phyloP scores from a whole-genome alignment of 2,797 vertebrate species.

The Fundulus diaphanus region DNA sequence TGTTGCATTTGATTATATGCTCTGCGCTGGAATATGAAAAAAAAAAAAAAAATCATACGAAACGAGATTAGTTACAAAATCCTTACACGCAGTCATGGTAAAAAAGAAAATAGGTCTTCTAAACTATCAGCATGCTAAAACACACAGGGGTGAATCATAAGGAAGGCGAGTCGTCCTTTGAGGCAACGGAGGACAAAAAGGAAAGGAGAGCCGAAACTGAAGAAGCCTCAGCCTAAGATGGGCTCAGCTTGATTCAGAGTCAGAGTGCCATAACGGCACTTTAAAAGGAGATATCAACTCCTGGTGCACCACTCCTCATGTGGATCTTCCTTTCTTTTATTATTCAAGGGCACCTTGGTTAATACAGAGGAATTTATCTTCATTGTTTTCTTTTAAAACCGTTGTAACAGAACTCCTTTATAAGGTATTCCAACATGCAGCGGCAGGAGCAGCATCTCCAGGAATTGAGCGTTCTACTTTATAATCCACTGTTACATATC shows the following conservation, averaged over 20 bases:
- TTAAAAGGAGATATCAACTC: constrained; percentile 81
- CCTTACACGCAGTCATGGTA: constrained; percentile 9
- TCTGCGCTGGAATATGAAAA: constrained; percentile 40
- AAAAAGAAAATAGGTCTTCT: constrained; percentile 30
- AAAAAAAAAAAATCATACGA: constrained; percentile 29
- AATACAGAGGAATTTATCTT: constrained; percentile 59
- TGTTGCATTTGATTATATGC: constrained; percentile 63
- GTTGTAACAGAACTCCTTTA: constrained; percentile 34
- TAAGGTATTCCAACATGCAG: constrained; percentile 41
- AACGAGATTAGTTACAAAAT: constrained; percentile 8
- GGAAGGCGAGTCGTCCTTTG: constrained; percentile 47
- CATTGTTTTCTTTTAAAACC: constrained; percentile 38
- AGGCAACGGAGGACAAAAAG: constrained; percentile 54
- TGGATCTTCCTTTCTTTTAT: constrained; percentile 62
- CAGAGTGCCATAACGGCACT: constrained; percentile 77
- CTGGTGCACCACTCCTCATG: constrained; percentile 58
- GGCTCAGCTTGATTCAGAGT: constrained; percentile 78
- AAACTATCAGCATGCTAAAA: constrained; percentile 72
- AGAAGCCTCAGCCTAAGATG: constrained; percentile 71
- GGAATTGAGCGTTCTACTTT: constrained; percentile 35
- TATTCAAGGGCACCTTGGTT: constrained; percentile 77
- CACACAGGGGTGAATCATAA: constrained; percentile 41
- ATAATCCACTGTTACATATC: constrained; percentile 24
- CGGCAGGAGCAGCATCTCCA: constrained; percentile 31
- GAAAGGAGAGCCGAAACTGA: constrained; percentile 50